Percentiles rank a stretch among this genome's conserved stretches.
These are phyloP conservation scores for Parnassius smintheus DNA, from an alignment of 2,888 invertebrate genomes.

Conservation along the genomic window DNA sequence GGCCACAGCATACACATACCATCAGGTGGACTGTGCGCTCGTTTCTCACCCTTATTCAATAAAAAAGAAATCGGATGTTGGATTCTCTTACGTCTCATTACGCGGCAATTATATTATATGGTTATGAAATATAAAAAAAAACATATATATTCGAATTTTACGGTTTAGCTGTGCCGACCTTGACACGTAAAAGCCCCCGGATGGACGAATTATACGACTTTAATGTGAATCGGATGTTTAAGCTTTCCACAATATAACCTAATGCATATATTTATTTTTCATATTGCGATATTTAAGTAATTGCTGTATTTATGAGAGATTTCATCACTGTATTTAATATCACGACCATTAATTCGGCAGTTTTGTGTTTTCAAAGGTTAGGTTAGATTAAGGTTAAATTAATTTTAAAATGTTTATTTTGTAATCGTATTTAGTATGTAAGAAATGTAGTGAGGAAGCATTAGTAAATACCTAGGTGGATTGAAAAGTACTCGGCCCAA, in stretches of 20 bases:
- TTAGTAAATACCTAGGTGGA: no score
- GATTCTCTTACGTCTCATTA: no score
- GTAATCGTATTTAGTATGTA: no score
- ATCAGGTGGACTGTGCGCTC: no score
- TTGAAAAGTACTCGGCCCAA: no score
- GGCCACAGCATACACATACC: no score
- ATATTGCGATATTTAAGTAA: slow-evolving; percentile 1
- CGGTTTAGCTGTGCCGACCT: slow-evolving; percentile 16
- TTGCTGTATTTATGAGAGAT: slow-evolving; percentile 10
- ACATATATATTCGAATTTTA: slow-evolving; percentile 4
- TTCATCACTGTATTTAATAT: slow-evolving; percentile 13
- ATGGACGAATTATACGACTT: slow-evolving; percentile 15
- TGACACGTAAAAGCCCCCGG: slow-evolving; percentile 25
- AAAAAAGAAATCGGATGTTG: no score
- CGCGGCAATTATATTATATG: background rate
- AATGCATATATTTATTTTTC: slow-evolving; percentile 15
- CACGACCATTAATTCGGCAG: background rate
- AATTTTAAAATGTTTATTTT: no score
- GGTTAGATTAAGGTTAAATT: no score
- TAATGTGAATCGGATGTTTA: slow-evolving; percentile 20
- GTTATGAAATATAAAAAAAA: background rate
- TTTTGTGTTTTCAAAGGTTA: background rate
- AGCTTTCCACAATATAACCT: slow-evolving; percentile 9
- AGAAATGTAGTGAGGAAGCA: no score
- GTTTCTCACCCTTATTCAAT: no score